Evolutionary conservation across 2,113 vertebrate genomes (phyloP), one percentile per base, ranked within the genome.

Genomic region (Ancistrus triradiatus): DNA sequence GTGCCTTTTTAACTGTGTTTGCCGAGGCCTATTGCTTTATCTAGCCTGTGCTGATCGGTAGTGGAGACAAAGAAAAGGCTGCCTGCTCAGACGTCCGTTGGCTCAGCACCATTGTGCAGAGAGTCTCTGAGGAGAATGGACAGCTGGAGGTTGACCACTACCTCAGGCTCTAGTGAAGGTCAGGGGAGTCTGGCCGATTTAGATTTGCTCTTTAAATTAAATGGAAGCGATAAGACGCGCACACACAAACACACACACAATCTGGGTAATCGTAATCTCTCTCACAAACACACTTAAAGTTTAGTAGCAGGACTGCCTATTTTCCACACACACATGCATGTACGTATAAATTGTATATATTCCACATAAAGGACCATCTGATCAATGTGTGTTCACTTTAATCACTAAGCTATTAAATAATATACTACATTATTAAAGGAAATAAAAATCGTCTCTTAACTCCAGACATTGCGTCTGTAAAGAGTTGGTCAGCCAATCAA

Each of bases 11-110:
- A 42, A 49, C 64, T 50, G 53, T 56, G 40, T 59, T 58, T 66
- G 43, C 42, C 44, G 33, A 58, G 44, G 31, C 53, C 53, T 43
- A 48, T 68, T 68, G 56, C 55, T 73, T 63, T 68, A 59, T 63
- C 66, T 42, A 31, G 70, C 57, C 47, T 44, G 24, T 17, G n/a
- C 59, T 57, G 60, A 48, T 57, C 31, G 33, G 53, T 63, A 24
- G 61, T 46, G 50, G 61, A 64, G 61, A 68, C 59, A 67, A 67
- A 69, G 60, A 42, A 60, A 72, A 43, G 70, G 49, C 56, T 63
- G 65, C 47, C 59, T 44, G 46, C 25, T n/a, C 3, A 24, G 47
- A 48, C 18, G 57, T 48, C 42, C 35, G 25, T 59, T 66, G 62
- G 70, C 61, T 59, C 59, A 50, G 70, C 43, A 48, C 38, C 50